Percentiles rank a stretch among this genome's conserved stretches.
phyloP scores from a whole-genome alignment of 2,113 vertebrate species.

The Gopherus flavomarginatus region DNA sequence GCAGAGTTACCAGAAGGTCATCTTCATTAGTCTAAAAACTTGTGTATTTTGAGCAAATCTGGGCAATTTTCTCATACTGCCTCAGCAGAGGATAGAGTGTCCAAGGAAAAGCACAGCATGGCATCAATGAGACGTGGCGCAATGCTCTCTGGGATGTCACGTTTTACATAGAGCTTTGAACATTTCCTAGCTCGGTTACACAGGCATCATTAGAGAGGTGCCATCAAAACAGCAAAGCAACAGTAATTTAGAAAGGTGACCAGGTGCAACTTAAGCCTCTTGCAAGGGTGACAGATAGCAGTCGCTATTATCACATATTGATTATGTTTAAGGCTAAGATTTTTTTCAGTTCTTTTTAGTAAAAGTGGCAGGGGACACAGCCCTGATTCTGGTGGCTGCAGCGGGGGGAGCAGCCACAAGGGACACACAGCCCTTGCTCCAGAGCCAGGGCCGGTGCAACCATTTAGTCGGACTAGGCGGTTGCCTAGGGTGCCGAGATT shows the following conservation, averaged over 20 bases:
- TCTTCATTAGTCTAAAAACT: too few relatives aligned
- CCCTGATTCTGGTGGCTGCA: too few relatives aligned
- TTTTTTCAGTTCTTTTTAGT: too few relatives aligned
- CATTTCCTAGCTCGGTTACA: conserved; percentile 42
- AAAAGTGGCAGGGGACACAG: too few relatives aligned
- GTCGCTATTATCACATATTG: neutral
- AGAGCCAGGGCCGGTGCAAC: too few relatives aligned
- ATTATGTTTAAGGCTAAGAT: neutral
- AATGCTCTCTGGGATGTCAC: neutral
- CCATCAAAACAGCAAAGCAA: conserved; percentile 41
- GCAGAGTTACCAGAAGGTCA: too few relatives aligned
- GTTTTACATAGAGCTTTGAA: neutral
- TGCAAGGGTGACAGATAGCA: conserved; percentile 16
- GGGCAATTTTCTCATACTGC: neutral
- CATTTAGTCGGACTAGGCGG: too few relatives aligned
- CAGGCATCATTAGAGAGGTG: neutral
- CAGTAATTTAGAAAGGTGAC: conserved; percentile 43
- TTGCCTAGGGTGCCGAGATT: too few relatives aligned
- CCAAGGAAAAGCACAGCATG: neutral
- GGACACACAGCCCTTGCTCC: too few relatives aligned
- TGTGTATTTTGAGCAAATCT: neutral
- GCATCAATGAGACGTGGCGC: neutral
- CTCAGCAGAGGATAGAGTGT: neutral
- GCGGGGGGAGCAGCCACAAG: too few relatives aligned
- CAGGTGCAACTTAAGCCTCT: conserved; percentile 41